Base-by-base conservation (phyloP, 2,113 vertebrate genomes). In the Paramormyrops kingsleyae region DNA sequence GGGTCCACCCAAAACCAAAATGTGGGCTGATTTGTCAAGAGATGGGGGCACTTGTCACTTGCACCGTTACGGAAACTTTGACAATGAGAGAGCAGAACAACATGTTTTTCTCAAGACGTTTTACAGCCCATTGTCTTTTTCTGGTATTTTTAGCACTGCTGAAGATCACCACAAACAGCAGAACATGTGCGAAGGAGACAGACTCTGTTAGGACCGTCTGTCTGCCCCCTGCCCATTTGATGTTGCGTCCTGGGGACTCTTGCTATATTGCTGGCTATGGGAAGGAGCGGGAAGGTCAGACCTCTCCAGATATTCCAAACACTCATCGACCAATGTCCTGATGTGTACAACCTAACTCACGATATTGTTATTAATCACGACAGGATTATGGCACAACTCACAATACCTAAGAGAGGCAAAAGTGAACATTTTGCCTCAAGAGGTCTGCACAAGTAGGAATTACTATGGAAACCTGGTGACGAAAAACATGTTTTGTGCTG, bases 251-350 rank as follows among this genome's bases (percentile, higher is more conserved):
- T 0, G 94, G 96, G 19, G 92, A 94, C n/a, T 90, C 39, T 0
- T 99, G 98, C 94, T 96, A 95, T 91, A 93, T 99, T 53, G 92
- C 97, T 90, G 98, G 98, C 92, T 99, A 96, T 83, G 98, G 98
- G 89, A 94, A 42, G 89, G 94, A 97, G 90, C 88, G 21, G 0
- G 27, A 4, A 1, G 46, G 98, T 99, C 95, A 95, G 96, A 87
- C 93, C 66, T 74, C 50, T 12, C 24, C 0, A n/a, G 17, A 31
- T 27, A 3, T 47, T 66, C 9, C 47, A 86, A 47, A 17, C n/a
- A 24, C 4, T 8, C n/a, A 50, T 87, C 27, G 35, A 52, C 47
- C n/a, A 87, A 35, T 27, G 47, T 50, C 83, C 44, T 24, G 24
- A 21, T 86, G 50, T 31, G 7, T 87, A 53, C 13, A 56, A 10